These are phyloP conservation scores for Drosophila tropicalis DNA, from an alignment of 1,140 invertebrate species.

Conservation along the genomic window DNA sequence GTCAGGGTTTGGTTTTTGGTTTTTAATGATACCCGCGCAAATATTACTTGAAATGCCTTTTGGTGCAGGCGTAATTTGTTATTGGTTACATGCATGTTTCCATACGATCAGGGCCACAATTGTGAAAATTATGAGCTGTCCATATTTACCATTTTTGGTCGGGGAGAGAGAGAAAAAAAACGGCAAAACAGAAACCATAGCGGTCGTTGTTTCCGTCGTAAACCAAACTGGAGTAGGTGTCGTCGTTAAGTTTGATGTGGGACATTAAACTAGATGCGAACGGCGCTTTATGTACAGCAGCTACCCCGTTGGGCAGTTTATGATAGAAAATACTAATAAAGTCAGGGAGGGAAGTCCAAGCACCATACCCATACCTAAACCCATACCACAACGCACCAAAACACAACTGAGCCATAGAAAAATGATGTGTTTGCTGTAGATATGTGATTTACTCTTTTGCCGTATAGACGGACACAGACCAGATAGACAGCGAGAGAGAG, in stretches of 20 bases:
- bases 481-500: too few species aligned
- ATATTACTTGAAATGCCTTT: slow-evolving; percentile 44
- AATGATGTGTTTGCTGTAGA: slow-evolving; percentile 8
- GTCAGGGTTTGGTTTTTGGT: slow-evolving; percentile 5
- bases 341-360: slow-evolving; percentile 55
- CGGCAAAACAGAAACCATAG: slow-evolving; percentile 8
- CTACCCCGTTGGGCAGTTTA: slow-evolving; percentile 68
- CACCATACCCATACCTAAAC: slow-evolving; percentile 13
- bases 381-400: not conserved
- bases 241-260: slow-evolving; percentile 78
- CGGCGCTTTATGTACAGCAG: slow-evolving; percentile 25
- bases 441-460: slow-evolving; percentile 11
- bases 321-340: slow-evolving; percentile 51
- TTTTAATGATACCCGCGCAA: slow-evolving; percentile 69
- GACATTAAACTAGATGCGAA: slow-evolving; percentile 66
- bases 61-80: slow-evolving; percentile 65
- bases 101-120: slow-evolving; percentile 61
- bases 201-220: slow-evolving; percentile 53
- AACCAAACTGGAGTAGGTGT: slow-evolving; percentile 76
- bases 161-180: slow-evolving; percentile 5
- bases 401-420: slow-evolving; percentile 2
- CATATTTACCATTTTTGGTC: slow-evolving; percentile 67
- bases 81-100: slow-evolving; percentile 58
- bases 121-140: slow-evolving; percentile 75
- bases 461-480: not conserved